Evolutionary conservation across 2,888 invertebrate genomes (phyloP), one percentile per base, ranked within the genome.

Genomic region (Mactromeris polynyma): DNA sequence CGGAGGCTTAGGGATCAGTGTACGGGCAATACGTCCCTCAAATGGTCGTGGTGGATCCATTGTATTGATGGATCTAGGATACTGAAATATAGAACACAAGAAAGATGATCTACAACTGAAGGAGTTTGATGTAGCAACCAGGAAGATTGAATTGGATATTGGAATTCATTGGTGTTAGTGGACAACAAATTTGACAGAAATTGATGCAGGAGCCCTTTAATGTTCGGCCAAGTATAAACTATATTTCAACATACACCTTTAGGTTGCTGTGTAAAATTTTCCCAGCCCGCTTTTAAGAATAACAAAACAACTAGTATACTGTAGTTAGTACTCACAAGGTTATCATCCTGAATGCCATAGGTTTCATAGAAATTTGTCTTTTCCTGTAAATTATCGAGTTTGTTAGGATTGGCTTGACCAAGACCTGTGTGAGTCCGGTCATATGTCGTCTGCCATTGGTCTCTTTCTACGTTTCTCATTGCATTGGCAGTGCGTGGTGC

Each of bases 391-490:
- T 96, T 96, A 86, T 96, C 96, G 26, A 96, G 93, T 19, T 93
- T 93, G 92, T 94, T 92, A 3, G 96, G 95, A 88, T 96, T 96
- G 58, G 93, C 84, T 0, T 96, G 96, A 0, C 96, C 96, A 1
- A 96, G 89, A 0, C 96, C 96, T 1, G 96, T 96, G 91, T 95
- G 95, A 40, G 94, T 93, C 69, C 94, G 86, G 40, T 96, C 92
- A 54, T 96, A 96, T 0, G 94, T 95, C 26, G 96, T 96, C 88
- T 94, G 92, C 96, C 96, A 96, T 82, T 96, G 96, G 86, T 95
- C 92, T 4, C 96, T 91, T 87, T 96, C 96, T 40, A 96, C 87
- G 90, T 96, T 96, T 17, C 95, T 92, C 40, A 95, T 82, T 0
- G 95, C 93, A 85, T 96, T 96, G 21, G 96, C 96, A 0, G 96